These are phyloP conservation scores for Sericinus montela DNA, from an alignment of 2,888 invertebrate genomes.

Conservation along the genomic window DNA sequence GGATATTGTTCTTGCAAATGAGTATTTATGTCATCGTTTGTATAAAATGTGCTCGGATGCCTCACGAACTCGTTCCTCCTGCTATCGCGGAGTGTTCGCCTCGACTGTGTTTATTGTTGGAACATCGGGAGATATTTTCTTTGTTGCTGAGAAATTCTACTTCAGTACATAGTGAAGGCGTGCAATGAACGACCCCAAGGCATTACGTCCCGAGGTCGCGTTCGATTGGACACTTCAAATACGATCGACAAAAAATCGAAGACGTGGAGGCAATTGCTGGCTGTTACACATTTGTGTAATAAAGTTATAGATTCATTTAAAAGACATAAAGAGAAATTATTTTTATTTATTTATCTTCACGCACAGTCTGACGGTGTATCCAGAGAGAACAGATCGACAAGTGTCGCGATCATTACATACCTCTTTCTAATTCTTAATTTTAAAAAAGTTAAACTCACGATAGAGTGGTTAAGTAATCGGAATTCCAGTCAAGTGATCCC, in stretches of 20 bases:
- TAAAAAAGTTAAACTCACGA: too few relatives aligned
- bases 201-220: background rate
- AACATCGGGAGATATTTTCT: constrained; percentile 31
- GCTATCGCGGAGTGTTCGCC: constrained; percentile 31
- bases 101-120: constrained; percentile 35
- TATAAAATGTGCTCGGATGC: constrained; percentile 64
- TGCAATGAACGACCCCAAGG: constrained; percentile 1
- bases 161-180: constrained; percentile 13
- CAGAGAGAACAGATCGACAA: too few relatives aligned
- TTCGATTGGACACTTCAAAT: constrained; percentile 5
- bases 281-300: too few relatives aligned
- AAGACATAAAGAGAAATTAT: too few relatives aligned
- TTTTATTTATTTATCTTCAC: too few relatives aligned
- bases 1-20: constrained; percentile 78
- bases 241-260: background rate
- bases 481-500: too few relatives aligned
- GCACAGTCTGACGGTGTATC: too few relatives aligned
- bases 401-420: too few relatives aligned
- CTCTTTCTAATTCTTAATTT: too few relatives aligned
- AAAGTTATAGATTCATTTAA: too few relatives aligned
- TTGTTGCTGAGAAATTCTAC: constrained; percentile 25
- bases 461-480: too few relatives aligned
- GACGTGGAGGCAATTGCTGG: too few relatives aligned
- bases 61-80: constrained; percentile 42
- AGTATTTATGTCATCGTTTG: constrained; percentile 77